Base-by-base conservation (phyloP, 23 tunicate species). In the Halocynthia roretzi region DNA sequence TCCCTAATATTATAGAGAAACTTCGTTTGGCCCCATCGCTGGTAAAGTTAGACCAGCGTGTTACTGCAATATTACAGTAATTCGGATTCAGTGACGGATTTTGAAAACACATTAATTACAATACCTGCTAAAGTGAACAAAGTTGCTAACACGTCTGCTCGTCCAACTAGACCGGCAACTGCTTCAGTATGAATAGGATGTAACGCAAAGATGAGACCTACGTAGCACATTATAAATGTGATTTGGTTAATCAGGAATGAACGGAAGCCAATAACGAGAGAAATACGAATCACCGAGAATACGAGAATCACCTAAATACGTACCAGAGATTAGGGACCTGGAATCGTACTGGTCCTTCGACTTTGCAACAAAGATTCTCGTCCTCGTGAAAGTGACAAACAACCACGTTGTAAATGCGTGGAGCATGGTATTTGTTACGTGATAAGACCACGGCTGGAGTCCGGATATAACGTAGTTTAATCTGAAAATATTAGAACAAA, bases 161-260 rank as follows among this genome's bases (percentile, higher is more conserved):
- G 61, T 51, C 98, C 98, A 49, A 92, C 98, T 6, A 92, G n/a
- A 7, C 98, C 92, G n/a, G 98, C 82, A 62, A 92, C 98, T 15
- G 98, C 98, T 82, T 92, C 98, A 6, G 98, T 92, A 75, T 92
- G 98, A 51, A 92, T 82, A 10, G 98, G 98, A 78, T 92, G 98
- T 15, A 86, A 54, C 23, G 98, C 89, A 53, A 92, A 92, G 6
- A 85, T 20, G 9, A 92, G 61, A 52, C 98, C 98, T 92, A 6
- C 48, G 56, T 1, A n/a, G 1, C 19, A 68, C 49, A 21, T n/a
- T 11, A 11, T 76, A 1, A 5, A 57, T 17, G 6, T 76, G 50
- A n/a, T 60, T 60, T 14, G 4, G 14, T 57, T 12, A 57, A 10
- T 76, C 15, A 19, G 18, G n/a, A 76, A 68, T 44, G 5, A 67